Percentiles rank a stretch among this genome's conserved stretches.
Evolutionary conservation across 1,140 invertebrate species (phyloP).

Genomic region (Polypedilum vanderplanki): DNA sequence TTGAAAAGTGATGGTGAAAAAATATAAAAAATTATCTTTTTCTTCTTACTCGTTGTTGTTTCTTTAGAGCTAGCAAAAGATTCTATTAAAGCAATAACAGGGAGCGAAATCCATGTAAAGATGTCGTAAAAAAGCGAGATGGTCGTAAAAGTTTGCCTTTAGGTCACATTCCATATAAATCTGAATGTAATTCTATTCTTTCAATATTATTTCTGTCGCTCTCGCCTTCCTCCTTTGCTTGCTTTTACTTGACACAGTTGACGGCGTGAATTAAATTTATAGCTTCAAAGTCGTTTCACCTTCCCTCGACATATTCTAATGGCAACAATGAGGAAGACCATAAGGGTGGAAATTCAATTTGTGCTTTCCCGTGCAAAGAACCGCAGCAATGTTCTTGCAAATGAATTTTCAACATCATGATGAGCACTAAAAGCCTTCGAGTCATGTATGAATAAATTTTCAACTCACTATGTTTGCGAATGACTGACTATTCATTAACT

Average conservation of each 20-base stretch:
- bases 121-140: slow-evolving; percentile 1
- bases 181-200: slow-evolving; percentile 22
- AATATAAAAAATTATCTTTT: not conserved
- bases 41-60: not conserved
- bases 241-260: not conserved
- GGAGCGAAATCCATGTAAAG: not conserved
- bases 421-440: not conserved
- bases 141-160: slow-evolving; percentile 18
- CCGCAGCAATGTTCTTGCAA: not conserved
- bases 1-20: not conserved
- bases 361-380: not conserved
- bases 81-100: not conserved
- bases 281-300: not conserved
- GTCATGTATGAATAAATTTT: slow-evolving; percentile 5
- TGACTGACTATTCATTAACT: slow-evolving; percentile 6
- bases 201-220: not conserved
- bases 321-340: not conserved
- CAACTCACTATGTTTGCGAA: not conserved
- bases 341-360: not conserved
- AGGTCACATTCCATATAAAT: slow-evolving; percentile 26
- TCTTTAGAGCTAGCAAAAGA: not conserved
- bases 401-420: slow-evolving; percentile 12
- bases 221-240: not conserved
- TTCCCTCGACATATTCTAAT: too few species aligned
- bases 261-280: not conserved